Evolutionary conservation across 2,113 vertebrate species (phyloP).

Genomic region (Leptobrachium ailaonicum): DNA sequence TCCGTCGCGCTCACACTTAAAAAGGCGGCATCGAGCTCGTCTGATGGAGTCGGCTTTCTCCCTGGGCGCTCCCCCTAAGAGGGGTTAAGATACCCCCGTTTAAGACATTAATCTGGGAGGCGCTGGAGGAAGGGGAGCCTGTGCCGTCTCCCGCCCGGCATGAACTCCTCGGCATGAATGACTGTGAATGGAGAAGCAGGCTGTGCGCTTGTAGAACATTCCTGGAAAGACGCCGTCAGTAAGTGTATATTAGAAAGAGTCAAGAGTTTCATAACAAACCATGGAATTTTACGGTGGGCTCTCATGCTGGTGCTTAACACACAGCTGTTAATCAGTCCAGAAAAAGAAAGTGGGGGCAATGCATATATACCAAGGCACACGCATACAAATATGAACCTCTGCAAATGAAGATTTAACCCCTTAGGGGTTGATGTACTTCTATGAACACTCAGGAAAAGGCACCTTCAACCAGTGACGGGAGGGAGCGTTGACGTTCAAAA

Average conservation of each 20-base stretch:
- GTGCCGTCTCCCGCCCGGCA: conserved; percentile 6
- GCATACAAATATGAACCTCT: too few relatives aligned
- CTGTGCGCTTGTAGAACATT: conserved; percentile 25
- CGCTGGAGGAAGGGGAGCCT: conserved; percentile 19
- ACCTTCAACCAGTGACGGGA: too few relatives aligned
- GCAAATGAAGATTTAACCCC: not conserved
- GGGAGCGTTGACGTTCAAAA: too few relatives aligned
- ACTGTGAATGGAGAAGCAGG: conserved; percentile 21
- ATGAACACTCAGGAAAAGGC: too few relatives aligned
- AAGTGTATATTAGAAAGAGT: conserved; percentile 30
- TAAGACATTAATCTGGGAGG: conserved; percentile 28
- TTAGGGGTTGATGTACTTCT: too few relatives aligned
- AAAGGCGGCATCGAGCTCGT: conserved; percentile 27
- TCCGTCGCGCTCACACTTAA: conserved; percentile 41
- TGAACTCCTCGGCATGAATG: conserved; percentile 19
- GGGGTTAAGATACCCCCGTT: conserved; percentile 27
- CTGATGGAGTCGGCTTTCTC: conserved; percentile 26
- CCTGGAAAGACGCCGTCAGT: conserved; percentile 33
- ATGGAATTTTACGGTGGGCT: conserved; percentile 3
- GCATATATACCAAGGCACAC: too few relatives aligned
- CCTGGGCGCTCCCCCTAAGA: conserved; percentile 18
- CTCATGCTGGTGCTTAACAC: conserved; percentile 1
- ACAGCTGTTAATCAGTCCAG: conserved; percentile 2
- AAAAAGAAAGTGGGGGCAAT: not conserved
- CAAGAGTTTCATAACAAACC: conserved; percentile 21